Base-by-base conservation (phyloP, 2,888 invertebrate genomes). In the Heliconius aoede region DNA sequence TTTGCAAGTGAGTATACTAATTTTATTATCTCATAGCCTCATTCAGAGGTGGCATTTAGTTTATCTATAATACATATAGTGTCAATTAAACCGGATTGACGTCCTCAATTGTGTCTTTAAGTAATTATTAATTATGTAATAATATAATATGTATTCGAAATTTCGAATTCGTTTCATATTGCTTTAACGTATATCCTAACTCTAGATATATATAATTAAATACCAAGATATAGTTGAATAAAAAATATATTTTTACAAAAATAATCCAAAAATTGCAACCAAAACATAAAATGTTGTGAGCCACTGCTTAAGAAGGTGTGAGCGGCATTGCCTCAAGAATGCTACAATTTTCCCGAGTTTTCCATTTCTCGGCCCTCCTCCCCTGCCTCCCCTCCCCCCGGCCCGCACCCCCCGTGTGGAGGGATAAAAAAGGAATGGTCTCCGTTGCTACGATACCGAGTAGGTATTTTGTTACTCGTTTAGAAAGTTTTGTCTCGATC, bases 281-380 rank as follows among this genome's bases (percentile, higher is more conserved):
- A 9, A n/a, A 55, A 3, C n/a, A 64, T 85, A 84, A 86, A 90
- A 86, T 79, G 91, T 91, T 90, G 72, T 2, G 68, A 58, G 84
- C 85, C 82, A 83, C 91, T 84, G 82, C 61, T 81, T 85, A 91
- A 93, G 94, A 94, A 94, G 94, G 94, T 94, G 94, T 92, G 92
- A 93, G 94, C 90, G 87, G 88, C 89, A 92, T 92, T 91, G 93
- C 94, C 94, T 94, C 94, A 94, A 94, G 94, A 94, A 94, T 94
- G 94, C 94, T 94, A 94, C 94, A 94, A 93, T 94, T 94, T 94
- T 94, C 94, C 92, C 90, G 94, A 94, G 94, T 94, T 94, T 94
- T 94, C 94, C 94, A 94, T 94, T 94, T 93, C 94, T 93, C 91
- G 89, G 86, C 89, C 88, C 88, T 89, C 89, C 86, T 85, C 87